Evolutionary conservation across 2,113 vertebrate genomes (phyloP).

Genomic region (Castor canadensis): DNA sequence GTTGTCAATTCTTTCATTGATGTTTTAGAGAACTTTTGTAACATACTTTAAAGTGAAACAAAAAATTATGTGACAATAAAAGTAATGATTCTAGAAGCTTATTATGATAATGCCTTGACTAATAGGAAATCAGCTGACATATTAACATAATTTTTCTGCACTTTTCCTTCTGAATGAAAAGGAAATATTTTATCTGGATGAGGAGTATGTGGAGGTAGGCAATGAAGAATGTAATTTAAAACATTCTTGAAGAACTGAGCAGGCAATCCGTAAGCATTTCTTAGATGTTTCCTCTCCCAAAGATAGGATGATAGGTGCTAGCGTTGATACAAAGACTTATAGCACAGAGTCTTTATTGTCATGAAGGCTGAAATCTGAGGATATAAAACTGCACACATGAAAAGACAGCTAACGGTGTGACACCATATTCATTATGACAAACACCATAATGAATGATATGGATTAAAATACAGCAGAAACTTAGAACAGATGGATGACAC

Average conservation of each 20-base stretch:
- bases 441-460: not conserved
- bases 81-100: slow-evolving; percentile 1
- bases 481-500: not conserved
- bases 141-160: not conserved
- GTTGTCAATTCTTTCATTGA: slow-evolving; percentile 27
- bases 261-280: not conserved
- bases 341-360: not conserved
- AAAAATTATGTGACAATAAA: not conserved
- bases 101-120: not conserved
- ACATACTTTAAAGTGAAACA: slow-evolving; percentile 19
- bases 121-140: not conserved
- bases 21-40: slow-evolving; percentile 32
- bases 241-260: not conserved
- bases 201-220: not conserved
- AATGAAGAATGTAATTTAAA: slow-evolving; percentile 45
- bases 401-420: not conserved
- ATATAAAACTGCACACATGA: not conserved
- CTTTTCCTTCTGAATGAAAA: not conserved
- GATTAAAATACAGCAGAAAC: not conserved
- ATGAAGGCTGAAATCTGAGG: not conserved
- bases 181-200: not conserved
- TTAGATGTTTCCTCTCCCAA: not conserved
- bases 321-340: not conserved
- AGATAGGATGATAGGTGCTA: not conserved
- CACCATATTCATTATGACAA: not conserved